Base-by-base conservation (phyloP, 2,113 vertebrate species). In the Prinia subflava region DNA sequence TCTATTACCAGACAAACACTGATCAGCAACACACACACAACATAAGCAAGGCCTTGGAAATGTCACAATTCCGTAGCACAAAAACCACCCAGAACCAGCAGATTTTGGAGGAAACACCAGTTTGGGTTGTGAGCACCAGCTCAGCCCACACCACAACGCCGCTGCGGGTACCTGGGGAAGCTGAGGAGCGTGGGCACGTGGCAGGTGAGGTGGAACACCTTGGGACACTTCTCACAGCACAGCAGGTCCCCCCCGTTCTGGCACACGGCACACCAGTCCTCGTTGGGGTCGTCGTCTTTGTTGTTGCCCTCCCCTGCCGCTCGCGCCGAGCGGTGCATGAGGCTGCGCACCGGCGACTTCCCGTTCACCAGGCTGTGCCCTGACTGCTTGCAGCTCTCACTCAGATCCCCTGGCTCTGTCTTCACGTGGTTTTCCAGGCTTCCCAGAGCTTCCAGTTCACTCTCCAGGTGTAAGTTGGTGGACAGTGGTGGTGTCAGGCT, bases 261-360 rank as follows among this genome's bases (percentile, higher is more conserved):
- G 97, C 99, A 99, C 70, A 99, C 99, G 2, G 99, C 99, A 78
- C 99, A 99, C 99, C 99, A 99, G 97, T 99, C 99, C 95, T 99
- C 99, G 69, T 99, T 99, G 10, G 99, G 99, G 86, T 99, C 99
- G 1, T 99, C 99, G 2, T 99, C 99, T 95, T 99, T 99, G 92
- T 97, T 98, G 44, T 13, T 97, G 23, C 97, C 94, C 23, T 98
- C 98, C 50, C 97, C 97, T 57, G 96, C 97, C 25, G 39, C 86
- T 13, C 98, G 95, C 12, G 97, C 82, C 1, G 98, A 95, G 60
- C 98, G 97, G 68, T 98, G 98, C 92, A 98, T 97, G 12, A 98
- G 97, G 68, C 97, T 98, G 28, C 98, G 96, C 89, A 98, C 33
- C 4, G 97, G 97, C 7, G 98, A 98, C 8, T 98, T 99, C 16